Base-by-base conservation (phyloP, 2,888 invertebrate species). In the Teinopalpus imperialis region DNA sequence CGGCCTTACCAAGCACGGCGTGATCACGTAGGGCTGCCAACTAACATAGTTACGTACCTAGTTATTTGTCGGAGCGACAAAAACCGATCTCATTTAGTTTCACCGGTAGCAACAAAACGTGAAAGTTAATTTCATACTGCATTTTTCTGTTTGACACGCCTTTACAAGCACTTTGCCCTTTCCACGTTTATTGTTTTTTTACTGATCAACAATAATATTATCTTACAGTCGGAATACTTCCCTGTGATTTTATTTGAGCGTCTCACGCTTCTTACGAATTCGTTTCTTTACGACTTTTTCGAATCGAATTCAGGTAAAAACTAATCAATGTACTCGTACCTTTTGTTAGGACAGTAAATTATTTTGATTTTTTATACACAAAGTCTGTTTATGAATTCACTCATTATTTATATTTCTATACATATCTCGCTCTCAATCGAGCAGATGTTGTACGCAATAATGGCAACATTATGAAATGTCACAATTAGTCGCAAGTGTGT, bases 401-500 rank as follows among this genome's bases (percentile, higher is more conserved):
- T 32, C 24, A 29, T 18, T 41, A 40, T 43, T 30, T 41, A 20
- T 29, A 2, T n/a, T n/a, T n/a, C n/a, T n/a, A n/a, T n/a, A n/a
- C n/a, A n/a, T n/a, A n/a, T n/a, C n/a, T n/a, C n/a, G n/a, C n/a
- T n/a, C n/a, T n/a, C 39, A 16, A 34, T 35, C 21, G 42, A 71
- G 71, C 87, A 88, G 88, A 88, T 88, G 87, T 81, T 75, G 57
- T 70, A 55, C 74, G 66, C 66, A 75, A 78, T 75, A 79, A 79
- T 74, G 63, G 66, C 66, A 56, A 63, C 69, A 70, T 81, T 79
- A 80, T 77, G 74, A 73, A 82, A 86, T 79, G 79, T 82, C 72
- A 69, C 87, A 86, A 88, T 88, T 88, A 88, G 87, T 88, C 82
- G 80, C 83, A 75, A 87, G 82, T 71, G 81, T n/a, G n/a, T n/a